These are phyloP conservation scores for Orchesella flavescens DNA, from an alignment of 2,888 invertebrate species.

Conservation along the genomic window DNA sequence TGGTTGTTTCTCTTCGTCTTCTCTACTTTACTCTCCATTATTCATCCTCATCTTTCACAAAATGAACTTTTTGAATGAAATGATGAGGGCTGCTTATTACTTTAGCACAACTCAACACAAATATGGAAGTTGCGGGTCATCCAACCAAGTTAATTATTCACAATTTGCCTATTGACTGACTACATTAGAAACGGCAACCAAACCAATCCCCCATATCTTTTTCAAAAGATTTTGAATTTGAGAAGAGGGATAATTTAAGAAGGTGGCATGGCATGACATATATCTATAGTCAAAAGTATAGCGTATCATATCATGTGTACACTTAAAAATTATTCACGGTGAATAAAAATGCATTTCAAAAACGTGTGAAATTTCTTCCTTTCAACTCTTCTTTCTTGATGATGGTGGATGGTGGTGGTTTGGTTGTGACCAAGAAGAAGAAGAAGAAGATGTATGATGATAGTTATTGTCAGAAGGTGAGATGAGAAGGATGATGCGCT, in stretches of 20 bases:
- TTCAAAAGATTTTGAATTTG: conserved; percentile 12
- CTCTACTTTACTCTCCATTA: too few species aligned
- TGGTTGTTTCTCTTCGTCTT: neutral
- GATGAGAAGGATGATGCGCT: conserved; percentile 24
- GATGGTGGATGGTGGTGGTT: too few species aligned
- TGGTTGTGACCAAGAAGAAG: too few species aligned
- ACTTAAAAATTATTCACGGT: too few species aligned
- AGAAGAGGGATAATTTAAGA: neutral
- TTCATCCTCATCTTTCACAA: conserved; percentile 31
- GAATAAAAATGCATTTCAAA: neutral
- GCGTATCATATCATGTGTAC: too few species aligned
- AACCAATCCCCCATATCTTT: conserved; percentile 21
- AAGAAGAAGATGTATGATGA: conserved; percentile 35
- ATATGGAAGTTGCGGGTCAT: conserved; percentile 53
- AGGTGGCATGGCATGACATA: too few species aligned
- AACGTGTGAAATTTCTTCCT: conserved; percentile 41
- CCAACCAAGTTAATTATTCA: conserved; percentile 42
- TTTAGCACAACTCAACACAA: conserved; percentile 36
- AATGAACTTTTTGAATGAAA: conserved; percentile 59
- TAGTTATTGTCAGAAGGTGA: conserved; percentile 24
- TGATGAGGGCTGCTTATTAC: conserved; percentile 15
- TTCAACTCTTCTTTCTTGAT: too few species aligned
- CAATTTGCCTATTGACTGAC: neutral
- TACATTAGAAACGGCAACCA: neutral
- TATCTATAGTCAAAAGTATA: too few species aligned